Evolutionary conservation across 2,113 vertebrate species (phyloP).

Genomic region (Clarias batrachus): DNA sequence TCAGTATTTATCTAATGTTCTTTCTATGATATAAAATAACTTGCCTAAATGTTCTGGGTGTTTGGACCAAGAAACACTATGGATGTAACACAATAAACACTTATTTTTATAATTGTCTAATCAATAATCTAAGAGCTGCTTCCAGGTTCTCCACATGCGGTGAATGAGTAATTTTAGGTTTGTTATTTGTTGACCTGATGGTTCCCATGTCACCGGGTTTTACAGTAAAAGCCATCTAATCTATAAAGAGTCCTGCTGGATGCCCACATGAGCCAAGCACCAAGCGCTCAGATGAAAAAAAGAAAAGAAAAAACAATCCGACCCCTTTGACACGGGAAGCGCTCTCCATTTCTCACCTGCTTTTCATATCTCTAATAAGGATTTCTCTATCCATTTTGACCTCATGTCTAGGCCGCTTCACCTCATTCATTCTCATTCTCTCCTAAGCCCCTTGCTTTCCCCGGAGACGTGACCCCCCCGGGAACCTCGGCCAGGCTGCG

Average conservation of each 20-base stretch:
- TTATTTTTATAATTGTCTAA: background rate
- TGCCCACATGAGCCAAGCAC: background rate
- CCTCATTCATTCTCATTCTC: conserved; percentile 41
- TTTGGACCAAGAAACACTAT: background rate
- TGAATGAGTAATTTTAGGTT: too few species aligned
- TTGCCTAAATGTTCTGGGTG: background rate
- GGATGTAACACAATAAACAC: background rate
- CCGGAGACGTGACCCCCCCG: conserved; percentile 21
- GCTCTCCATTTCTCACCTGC: conserved; percentile 32
- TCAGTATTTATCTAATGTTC: background rate
- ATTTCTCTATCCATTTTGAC: conserved; percentile 48
- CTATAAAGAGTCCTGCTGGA: background rate
- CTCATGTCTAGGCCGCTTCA: conserved; percentile 37
- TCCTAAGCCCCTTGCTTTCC: conserved; percentile 30
- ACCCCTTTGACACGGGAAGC: conserved; percentile 11
- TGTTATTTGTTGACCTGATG: background rate
- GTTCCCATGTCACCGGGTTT: background rate
- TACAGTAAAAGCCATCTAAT: background rate
- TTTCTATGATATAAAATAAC: background rate
- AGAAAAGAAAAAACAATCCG: background rate
- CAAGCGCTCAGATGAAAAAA: background rate
- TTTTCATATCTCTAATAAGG: conserved; percentile 51
- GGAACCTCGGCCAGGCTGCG: background rate
- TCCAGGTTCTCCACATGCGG: background rate
- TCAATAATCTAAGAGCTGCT: background rate